Base-by-base conservation (phyloP, 1,140 invertebrate genomes). In the Bombus sibiricus region DNA sequence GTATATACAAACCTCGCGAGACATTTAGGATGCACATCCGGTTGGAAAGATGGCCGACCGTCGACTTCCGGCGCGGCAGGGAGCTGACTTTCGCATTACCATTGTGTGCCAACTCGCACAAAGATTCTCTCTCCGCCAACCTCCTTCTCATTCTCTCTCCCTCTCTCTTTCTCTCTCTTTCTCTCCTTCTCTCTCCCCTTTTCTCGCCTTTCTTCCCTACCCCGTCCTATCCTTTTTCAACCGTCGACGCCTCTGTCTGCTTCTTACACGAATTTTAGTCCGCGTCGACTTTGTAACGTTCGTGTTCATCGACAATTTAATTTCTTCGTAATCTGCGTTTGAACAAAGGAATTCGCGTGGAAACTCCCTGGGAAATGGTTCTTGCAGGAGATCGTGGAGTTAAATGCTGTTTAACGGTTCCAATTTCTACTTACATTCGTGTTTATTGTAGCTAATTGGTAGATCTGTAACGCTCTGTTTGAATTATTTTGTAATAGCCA, bases 21-120 rank as follows among this genome's bases (percentile, higher is more conserved):
- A 91, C 91, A 91, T 92, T 92, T 92, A 92, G 91, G 88, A 92
- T 92, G 90, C 88, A 92, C 92, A 87, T 92, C 91, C 92, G 90
- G 85, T 88, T 92, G 88, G 90, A 91, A 92, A 92, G 91, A 92
- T 92, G 92, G 92, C 92, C 90, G 92, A 91, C 91, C 88, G 83
- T 92, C 89, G 86, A 92, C 91, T 91, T 92, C 91, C 91, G 91
- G 86, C 91, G 78, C 89, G 69, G 79, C 74, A 79, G 90, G 86
- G 89, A 89, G 87, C 72, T 89, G 86, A 92, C 87, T 92, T 87
- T 91, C 78, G 88, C 81, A 62, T 89, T 84, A 88, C 85, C 77
- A 90, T 91, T 89, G 86, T 91, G 84, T 87, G 91, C 90, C 88
- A 92, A 91, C 91, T 92, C 75, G 81, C 87, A 87, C 89, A 90